Percentiles rank a stretch among this genome's conserved stretches.
Evolutionary conservation across 1,140 invertebrate genomes (phyloP).

Genomic region (Ptiloglossa arizonensis): DNA sequence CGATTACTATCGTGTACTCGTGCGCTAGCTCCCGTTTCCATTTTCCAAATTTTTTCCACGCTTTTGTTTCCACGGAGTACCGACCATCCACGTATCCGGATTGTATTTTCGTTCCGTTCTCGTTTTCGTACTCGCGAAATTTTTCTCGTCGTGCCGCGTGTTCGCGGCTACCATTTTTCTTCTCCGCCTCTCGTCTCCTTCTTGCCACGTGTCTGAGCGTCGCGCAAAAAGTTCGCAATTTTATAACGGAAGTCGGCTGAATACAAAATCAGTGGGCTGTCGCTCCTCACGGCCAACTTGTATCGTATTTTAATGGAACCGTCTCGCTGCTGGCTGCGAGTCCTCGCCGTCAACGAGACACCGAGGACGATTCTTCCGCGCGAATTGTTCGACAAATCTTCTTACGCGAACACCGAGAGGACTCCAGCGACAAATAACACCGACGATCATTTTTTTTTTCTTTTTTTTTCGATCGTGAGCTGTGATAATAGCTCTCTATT

Average conservation of each 20-base stretch:
- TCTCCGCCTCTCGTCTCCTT: constrained; percentile 45
- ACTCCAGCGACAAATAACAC: not conserved
- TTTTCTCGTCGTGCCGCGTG: constrained; percentile 22
- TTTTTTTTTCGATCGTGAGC: not conserved
- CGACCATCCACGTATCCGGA: not conserved
- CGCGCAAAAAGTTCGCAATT: constrained; percentile 72
- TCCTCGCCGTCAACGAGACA: constrained; percentile 16
- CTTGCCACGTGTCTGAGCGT: constrained; percentile 49
- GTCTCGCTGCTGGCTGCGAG: constrained; percentile 44
- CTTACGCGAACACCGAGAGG: not conserved
- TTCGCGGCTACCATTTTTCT: constrained; percentile 43
- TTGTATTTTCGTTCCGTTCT: not conserved
- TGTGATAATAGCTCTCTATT: too few species aligned
- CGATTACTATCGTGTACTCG: not conserved
- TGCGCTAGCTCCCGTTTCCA: not conserved
- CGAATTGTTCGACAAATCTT: constrained; percentile 12
- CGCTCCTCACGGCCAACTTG: constrained; percentile 64
- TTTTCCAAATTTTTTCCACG: constrained; percentile 15
- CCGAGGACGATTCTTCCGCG: constrained; percentile 3
- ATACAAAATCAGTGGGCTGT: constrained; percentile 74
- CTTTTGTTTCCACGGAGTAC: constrained; percentile 3
- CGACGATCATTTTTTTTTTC: not conserved
- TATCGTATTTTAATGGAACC: constrained; percentile 69
- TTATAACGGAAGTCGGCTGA: constrained; percentile 76
- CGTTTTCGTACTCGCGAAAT: constrained; percentile 20